Conservation (phyloP, 2,113 vertebrate genomes). For the Alethe diademata region DNA sequence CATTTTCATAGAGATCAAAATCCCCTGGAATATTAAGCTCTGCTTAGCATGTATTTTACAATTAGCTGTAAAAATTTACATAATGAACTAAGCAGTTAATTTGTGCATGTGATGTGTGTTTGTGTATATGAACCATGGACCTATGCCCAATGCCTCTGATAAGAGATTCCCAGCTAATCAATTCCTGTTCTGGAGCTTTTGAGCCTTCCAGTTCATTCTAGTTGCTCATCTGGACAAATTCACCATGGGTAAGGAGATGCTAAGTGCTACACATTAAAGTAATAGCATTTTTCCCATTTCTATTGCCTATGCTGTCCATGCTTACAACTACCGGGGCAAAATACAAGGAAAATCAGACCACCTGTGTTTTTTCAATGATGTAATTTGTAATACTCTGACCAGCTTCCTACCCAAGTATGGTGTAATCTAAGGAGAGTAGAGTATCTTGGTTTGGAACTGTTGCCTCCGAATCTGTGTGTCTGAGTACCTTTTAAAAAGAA, state of each 20-base stretch:
- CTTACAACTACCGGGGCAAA: neutral
- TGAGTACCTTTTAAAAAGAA: neutral
- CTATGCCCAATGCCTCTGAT: neutral
- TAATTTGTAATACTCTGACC: neutral
- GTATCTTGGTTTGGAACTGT: neutral
- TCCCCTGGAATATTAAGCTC: neutral
- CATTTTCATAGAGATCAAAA: neutral
- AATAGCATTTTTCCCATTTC: neutral
- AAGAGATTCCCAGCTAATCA: neutral
- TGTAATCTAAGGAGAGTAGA: neutral
- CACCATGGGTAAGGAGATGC: neutral
- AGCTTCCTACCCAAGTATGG: neutral
- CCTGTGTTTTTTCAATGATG: accelerated
- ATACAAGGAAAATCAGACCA: neutral
- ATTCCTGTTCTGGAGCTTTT: neutral
- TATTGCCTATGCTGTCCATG: neutral
- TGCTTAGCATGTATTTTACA: conserved; percentile 6
- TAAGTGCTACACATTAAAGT: neutral
- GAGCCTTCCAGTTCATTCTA: neutral
- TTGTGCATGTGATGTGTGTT: neutral
- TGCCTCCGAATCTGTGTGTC: neutral
- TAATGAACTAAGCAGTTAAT: neutral
- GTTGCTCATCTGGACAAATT: neutral
- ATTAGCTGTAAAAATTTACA: conserved; percentile 9
- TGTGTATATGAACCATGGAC: neutral